A percentile compares a stretch with the other conserved stretches of the same genome.
Evolutionary conservation across 2,888 invertebrate species (phyloP).

Genomic region (Aphodius sticticus): DNA sequence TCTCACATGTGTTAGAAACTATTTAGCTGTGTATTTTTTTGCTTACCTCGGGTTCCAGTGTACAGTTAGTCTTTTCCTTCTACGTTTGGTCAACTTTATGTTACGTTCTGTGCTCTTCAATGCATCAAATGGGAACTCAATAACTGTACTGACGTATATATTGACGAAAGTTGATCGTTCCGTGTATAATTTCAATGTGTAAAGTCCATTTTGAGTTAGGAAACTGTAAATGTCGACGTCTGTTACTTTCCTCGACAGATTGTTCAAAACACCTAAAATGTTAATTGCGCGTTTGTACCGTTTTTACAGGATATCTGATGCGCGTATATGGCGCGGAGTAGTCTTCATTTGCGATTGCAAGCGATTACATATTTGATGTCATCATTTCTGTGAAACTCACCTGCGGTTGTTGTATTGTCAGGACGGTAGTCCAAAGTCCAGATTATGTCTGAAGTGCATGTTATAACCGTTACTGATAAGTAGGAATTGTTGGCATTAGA

Average conservation of each 20-base stretch:
- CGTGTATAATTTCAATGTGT: conserved; percentile 10
- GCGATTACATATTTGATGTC: background rate
- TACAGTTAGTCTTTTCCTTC: conserved; percentile 51
- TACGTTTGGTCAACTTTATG: conserved; percentile 34
- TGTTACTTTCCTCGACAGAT: conserved; percentile 5
- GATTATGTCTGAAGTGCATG: background rate
- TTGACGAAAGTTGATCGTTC: conserved; percentile 15
- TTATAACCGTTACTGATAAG: conserved; percentile 12
- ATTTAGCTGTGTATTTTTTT: background rate
- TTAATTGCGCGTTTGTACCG: background rate
- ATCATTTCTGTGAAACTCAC: conserved; percentile 6
- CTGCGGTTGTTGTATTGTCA: background rate
- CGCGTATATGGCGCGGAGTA: background rate
- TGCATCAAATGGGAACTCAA: conserved; percentile 22
- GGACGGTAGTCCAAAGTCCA: conserved; percentile 7
- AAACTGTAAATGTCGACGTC: conserved; percentile 21
- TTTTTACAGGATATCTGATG: background rate
- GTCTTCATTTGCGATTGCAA: background rate
- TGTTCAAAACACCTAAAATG: conserved; percentile 11
- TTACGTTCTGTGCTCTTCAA: conserved; percentile 8
- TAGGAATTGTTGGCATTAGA: conserved; percentile 16
- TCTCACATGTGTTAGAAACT: conserved; percentile 10
- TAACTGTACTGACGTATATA: conserved; percentile 22
- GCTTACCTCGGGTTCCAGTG: conserved; percentile 57
- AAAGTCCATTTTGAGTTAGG: conserved; percentile 15